These are phyloP conservation scores for Eucera pruinosa DNA, from an alignment of 2,888 invertebrate genomes.

Conservation along the genomic window DNA sequence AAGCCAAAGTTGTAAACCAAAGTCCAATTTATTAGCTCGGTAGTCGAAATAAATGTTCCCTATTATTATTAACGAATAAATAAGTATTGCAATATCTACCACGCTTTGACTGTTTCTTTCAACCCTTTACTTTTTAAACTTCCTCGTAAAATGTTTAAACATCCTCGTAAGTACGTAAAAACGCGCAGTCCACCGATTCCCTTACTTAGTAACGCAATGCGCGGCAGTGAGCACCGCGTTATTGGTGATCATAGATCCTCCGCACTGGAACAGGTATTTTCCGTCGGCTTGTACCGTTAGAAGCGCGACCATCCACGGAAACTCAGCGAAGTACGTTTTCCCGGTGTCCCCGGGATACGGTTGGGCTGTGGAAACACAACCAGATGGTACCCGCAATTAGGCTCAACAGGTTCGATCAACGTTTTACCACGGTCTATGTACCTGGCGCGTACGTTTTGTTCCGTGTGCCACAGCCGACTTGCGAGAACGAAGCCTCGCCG, in stretches of 20 bases:
- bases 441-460: conserved; percentile 69
- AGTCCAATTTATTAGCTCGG: too few species aligned
- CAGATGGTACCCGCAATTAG: not conserved
- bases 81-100: too few species aligned
- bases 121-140: too few species aligned
- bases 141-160: too few species aligned
- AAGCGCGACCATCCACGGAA: conserved; percentile 93
- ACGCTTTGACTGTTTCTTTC: too few species aligned
- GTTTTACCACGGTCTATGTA: conserved; percentile 41
- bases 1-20: too few species aligned
- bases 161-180: too few species aligned
- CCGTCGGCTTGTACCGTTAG: conserved; percentile 85
- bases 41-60: too few species aligned
- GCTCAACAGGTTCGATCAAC: not conserved
- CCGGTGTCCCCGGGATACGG: conserved; percentile 87
- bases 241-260: conserved; percentile 91
- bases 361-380: conserved; percentile 53
- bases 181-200: not conserved
- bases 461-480: conserved; percentile 71
- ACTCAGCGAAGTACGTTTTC: conserved; percentile 91
- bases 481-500: conserved; percentile 22
- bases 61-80: too few species aligned
- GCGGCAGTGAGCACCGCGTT: conserved; percentile 92
- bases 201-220: conserved; percentile 87
- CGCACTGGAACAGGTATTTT: conserved; percentile 89